A percentile compares a stretch with the other conserved stretches of the same genome.
phyloP scores from a whole-genome alignment of 1,140 invertebrate species.

The Batillaria attramentaria region DNA sequence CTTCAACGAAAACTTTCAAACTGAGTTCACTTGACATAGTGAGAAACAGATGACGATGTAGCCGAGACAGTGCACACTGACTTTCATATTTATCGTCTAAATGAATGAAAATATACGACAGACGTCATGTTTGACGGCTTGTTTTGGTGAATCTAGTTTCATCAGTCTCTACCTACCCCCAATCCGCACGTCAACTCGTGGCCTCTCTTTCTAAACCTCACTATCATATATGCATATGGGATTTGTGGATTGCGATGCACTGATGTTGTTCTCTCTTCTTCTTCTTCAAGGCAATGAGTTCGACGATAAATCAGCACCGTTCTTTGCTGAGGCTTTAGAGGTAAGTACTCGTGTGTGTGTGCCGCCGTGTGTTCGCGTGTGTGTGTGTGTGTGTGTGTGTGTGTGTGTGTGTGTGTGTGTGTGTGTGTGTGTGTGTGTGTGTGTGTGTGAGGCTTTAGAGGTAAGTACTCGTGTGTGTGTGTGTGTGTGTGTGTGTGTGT shows the following conservation, averaged over 20 bases:
- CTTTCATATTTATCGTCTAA: no score
- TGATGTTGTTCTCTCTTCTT: constrained; percentile 35
- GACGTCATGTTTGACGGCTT: no score
- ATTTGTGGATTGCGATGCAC: no score
- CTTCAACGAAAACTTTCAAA: background rate
- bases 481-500: background rate
- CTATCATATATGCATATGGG: no score
- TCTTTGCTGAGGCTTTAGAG: constrained; percentile 61
- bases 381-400: constrained; percentile 21
- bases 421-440: background rate
- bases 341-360: constrained; percentile 43
- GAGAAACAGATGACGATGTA: background rate
- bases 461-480: background rate
- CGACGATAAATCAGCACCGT: constrained; percentile 57
- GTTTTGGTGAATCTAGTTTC: no score
- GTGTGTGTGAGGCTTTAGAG: background rate
- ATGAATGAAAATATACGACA: no score
- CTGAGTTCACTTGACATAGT: background rate
- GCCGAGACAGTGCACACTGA: no score
- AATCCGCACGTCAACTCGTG: no score
- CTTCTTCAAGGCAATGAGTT: constrained; percentile 63
- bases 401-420: background rate
- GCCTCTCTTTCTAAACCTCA: no score
- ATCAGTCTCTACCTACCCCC: no score
- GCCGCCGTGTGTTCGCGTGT: background rate